Evolutionary conservation across 64 coral and sea anemone species (phyloP).

Genomic region (Anthopleura sola): DNA sequence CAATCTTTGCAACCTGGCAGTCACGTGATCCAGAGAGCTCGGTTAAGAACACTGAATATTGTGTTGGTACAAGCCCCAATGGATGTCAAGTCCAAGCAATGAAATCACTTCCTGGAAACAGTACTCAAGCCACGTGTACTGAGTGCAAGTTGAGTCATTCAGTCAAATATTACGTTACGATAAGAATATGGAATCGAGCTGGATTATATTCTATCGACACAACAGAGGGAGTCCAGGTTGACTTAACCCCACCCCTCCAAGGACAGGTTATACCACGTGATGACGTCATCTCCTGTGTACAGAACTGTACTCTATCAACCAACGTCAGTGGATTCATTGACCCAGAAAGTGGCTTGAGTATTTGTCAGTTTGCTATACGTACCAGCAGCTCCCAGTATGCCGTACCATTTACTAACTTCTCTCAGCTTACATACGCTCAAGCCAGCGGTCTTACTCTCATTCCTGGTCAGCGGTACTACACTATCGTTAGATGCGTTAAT

Average conservation of each 20-base stretch:
- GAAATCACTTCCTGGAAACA: conserved; percentile 36
- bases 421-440: neutral
- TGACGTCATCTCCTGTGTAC: conserved; percentile 49
- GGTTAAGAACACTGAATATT: conserved; percentile 72
- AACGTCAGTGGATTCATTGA: conserved; percentile 65
- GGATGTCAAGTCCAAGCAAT: conserved; percentile 87
- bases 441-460: conserved; percentile 20
- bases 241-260: conserved; percentile 57
- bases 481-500: conserved; percentile 51
- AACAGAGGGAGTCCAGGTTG: conserved; percentile 51
- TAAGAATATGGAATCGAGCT: conserved; percentile 75
- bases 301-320: conserved; percentile 41
- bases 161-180: conserved; percentile 61
- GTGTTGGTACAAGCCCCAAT: conserved; percentile 61
- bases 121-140: conserved; percentile 52
- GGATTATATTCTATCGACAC: conserved; percentile 62
- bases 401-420: conserved; percentile 3
- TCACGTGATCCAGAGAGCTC: conserved; percentile 69
- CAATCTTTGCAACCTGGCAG: conserved; percentile 52
- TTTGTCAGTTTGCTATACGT: conserved; percentile 52
- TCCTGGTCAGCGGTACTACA: conserved; percentile 29
- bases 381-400: conserved; percentile 15
- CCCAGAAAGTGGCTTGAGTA: conserved; percentile 66
- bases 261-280: conserved; percentile 20
- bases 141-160: conserved; percentile 57